Base-by-base conservation (phyloP, 2,113 vertebrate species). In the Lipotes vexillifer region DNA sequence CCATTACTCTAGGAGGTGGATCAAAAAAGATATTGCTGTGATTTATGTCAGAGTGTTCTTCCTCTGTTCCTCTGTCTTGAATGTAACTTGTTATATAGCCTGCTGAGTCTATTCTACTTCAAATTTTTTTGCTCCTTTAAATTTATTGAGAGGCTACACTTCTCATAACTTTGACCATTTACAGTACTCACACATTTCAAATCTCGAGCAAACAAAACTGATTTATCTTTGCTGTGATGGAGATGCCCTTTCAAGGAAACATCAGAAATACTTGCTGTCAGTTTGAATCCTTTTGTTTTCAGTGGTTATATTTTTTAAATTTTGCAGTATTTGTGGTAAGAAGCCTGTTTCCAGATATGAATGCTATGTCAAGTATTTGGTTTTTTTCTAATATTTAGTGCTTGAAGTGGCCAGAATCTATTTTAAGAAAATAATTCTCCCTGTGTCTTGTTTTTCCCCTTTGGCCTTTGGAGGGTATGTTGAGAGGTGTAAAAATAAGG, bases 341-440 rank as follows among this genome's bases (percentile, higher is more conserved):
- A 61, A 97, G 29, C 49, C 33, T 4, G 38, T 0, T 78, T 0
- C 72, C 93, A n/a, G 97, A 86, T 96, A 93, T 90, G 95, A 97
- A 33, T 31, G 10, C 10, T 75, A 80, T 95, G 94, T 93, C 83
- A 90, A 97, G 80, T 82, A 17, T 94, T 97, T 97, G 97, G 63
- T 97, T 94, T 68, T 97, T 94, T 93, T 68, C 94, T 96, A 94
- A 88, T 97, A 87, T 94, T 97, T 95, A 75, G 90, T 90, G 89
- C 87, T 97, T 97, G 92, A 93, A 96, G 96, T 65, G 86, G 95
- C 94, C 46, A 97, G 97, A 98, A 97, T 98, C 61, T 96, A 94
- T 97, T 97, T 97, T 82, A 93, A 97, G 97, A 88, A 96, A 97
- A 98, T 77, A 92, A 81, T 86, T 95, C n/a, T 82, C 78, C 55